phyloP scores from a whole-genome alignment of 2,888 invertebrate species.

The Andricus quercusramuli region DNA sequence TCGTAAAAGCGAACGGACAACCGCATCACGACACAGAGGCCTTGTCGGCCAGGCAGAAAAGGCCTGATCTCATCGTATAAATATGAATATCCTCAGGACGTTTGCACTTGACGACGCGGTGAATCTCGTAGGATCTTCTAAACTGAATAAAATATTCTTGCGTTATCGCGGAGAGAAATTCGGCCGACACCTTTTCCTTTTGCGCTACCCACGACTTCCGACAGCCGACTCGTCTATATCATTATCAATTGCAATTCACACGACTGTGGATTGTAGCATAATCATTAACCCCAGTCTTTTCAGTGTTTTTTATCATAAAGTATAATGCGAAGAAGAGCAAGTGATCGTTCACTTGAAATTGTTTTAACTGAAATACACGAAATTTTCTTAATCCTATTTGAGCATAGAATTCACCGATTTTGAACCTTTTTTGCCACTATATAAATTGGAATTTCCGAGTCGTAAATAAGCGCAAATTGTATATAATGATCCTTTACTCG shows the following conservation, averaged over 20 bases:
- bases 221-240: conserved; percentile 11
- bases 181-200: conserved; percentile 30
- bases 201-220: conserved; percentile 45
- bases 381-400: no score
- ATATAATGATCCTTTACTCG: neutral
- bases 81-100: conserved; percentile 58
- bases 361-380: no score
- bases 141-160: conserved; percentile 43
- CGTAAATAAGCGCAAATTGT: neutral
- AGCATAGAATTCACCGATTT: neutral
- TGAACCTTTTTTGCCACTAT: neutral
- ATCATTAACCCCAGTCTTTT: conserved; percentile 2
- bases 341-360: neutral
- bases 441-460: neutral
- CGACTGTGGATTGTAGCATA: conserved; percentile 5
- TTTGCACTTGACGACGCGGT: neutral
- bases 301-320: neutral
- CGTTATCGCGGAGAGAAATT: conserved; percentile 42
- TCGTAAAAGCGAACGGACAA: conserved; percentile 54
- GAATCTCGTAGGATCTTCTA: conserved; percentile 2
- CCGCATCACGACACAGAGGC: no score
- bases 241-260: conserved; percentile 13
- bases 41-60: conserved; percentile 60
- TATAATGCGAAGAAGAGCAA: neutral
- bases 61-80: conserved; percentile 68